phyloP scores from a whole-genome alignment of 2,113 vertebrate genomes.

The Physeter macrocephalus region DNA sequence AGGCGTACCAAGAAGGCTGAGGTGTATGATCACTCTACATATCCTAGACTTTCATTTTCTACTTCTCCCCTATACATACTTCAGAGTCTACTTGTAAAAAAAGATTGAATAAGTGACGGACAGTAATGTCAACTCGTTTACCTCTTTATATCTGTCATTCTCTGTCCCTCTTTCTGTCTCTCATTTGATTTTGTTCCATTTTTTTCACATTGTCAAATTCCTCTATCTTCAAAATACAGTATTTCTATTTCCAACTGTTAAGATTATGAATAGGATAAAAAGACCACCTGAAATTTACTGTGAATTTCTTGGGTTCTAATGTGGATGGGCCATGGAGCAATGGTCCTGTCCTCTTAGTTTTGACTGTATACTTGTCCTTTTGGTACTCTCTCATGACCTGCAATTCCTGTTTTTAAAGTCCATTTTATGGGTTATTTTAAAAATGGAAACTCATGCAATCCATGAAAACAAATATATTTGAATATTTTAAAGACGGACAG shows the following conservation, averaged over 20 bases:
- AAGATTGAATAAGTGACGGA: background rate
- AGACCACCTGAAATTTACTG: background rate
- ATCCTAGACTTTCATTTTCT: background rate
- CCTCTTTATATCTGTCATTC: background rate
- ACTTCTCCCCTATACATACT: background rate
- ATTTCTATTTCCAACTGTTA: background rate
- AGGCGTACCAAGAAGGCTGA: background rate
- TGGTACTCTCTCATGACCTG: background rate
- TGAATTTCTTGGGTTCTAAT: background rate
- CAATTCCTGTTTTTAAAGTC: conserved; percentile 41
- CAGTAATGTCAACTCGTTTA: background rate
- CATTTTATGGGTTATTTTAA: background rate
- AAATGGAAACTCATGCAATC: conserved; percentile 39
- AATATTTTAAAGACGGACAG: background rate
- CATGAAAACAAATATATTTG: conserved; percentile 34
- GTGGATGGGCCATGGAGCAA: rapidly evolving
- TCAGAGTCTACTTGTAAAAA: background rate
- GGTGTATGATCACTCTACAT: background rate
- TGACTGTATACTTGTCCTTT: background rate
- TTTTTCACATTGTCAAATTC: background rate
- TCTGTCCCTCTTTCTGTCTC: background rate
- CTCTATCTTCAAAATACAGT: background rate
- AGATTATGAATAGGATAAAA: background rate
- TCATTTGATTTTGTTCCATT: background rate
- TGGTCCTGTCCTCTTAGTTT: background rate